Base-by-base conservation (phyloP, 2,113 vertebrate genomes). In the Athene noctua region DNA sequence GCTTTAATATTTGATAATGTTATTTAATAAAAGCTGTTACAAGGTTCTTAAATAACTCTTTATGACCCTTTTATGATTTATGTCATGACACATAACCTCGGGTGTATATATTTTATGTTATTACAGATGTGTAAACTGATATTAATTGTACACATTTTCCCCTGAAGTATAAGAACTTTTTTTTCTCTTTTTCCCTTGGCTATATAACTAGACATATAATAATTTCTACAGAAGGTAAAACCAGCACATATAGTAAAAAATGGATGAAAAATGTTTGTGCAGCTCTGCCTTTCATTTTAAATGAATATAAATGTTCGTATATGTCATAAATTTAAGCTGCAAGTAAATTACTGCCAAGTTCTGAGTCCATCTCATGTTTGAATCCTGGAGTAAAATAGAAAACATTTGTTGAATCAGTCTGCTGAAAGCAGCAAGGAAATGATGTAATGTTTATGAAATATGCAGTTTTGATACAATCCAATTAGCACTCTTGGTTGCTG, bases 261-360 rank as follows among this genome's bases (percentile, higher is more conserved):
- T 21, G 42, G 88, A 94, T 94, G 75, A 86, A 97, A 97, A 97
- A 98, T 96, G 92, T 95, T 97, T 90, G 87, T 26, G 82, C 90
- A 95, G 97, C 86, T 82, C n/a, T 79, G 95, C 67, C 95, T 96
- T 97, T 97, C 94, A 91, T 96, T 98, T 95, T 96, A 97, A 97
- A 97, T 97, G 94, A 97, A 96, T 98, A 97, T 97, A 98, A 98
- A 97, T 98, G 93, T 97, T 97, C 90, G n/a, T 94, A 95, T 94
- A 68, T 97, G 94, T 94, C 91, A 96, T 97, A 97, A 98, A 96
- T 97, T 97, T 97, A 96, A 90, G 90, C 92, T 96, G 67, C 75
- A 59, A 93, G 90, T 97, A 93, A 98, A 97, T 96, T 97, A 87
- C 96, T 97, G 97, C 96, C 97, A 98, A 85, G 94, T 84, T 92